Evolutionary conservation across 2,797 vertebrate genomes (phyloP).

Genomic region (Danio choprae): DNA sequence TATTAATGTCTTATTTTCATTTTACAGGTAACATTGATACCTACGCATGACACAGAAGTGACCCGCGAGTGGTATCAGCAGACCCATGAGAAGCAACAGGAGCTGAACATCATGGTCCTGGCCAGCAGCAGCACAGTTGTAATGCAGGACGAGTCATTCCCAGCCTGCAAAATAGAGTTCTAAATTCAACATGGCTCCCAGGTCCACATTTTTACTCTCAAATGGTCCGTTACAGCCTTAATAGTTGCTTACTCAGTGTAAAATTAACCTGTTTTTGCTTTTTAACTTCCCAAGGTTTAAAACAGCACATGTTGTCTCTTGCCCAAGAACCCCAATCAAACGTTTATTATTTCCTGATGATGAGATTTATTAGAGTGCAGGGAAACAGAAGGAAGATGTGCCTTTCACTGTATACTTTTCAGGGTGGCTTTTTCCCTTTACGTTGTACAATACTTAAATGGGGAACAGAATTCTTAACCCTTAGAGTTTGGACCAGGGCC

Average conservation of each 20-base stretch:
- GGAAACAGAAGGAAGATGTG: constrained; percentile 52
- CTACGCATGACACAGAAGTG: constrained; percentile 97
- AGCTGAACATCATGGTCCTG: constrained; percentile 97
- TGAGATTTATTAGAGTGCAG: constrained; percentile 28
- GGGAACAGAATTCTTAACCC: constrained; percentile 5
- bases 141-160: constrained; percentile 99
- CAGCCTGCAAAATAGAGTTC: constrained; percentile 99
- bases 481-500: constrained; percentile 6
- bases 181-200: constrained; percentile 71
- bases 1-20: constrained; percentile 4
- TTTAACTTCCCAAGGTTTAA: constrained; percentile 30
- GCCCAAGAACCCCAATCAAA: constrained; percentile 14
- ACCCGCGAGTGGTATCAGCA: constrained; percentile 99
- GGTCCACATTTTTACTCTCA: constrained; percentile 56
- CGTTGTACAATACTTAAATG: constrained; percentile 9
- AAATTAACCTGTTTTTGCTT: constrained; percentile 35
- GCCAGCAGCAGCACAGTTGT: constrained; percentile 99
- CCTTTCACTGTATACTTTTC: constrained; percentile 56
- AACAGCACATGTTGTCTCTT: constrained; percentile 18
- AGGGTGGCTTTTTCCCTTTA: constrained; percentile 42
- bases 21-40: constrained; percentile 94
- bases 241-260: constrained; percentile 48
- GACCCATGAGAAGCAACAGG: constrained; percentile 97
- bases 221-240: constrained; percentile 54
- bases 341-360: neutral